Percentiles rank a stretch among this genome's conserved stretches.
Evolutionary conservation across 2,888 invertebrate species (phyloP).

Genomic region (Campaea margaritaria): DNA sequence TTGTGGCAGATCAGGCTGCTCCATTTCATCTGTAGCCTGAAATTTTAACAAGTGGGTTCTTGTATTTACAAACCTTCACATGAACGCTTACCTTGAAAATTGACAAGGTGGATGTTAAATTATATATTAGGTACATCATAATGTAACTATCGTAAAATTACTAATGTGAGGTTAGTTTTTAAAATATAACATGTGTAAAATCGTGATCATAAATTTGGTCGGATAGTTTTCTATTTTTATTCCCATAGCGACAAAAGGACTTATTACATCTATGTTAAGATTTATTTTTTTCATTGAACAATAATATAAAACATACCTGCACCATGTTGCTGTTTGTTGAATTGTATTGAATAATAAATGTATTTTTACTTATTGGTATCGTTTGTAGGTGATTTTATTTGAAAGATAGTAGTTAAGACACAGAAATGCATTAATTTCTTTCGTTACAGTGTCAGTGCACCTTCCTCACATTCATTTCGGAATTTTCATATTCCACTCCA

Average conservation of each 20-base stretch:
- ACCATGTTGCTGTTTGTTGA: constrained; percentile 65
- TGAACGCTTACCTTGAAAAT: background rate
- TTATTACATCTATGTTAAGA: background rate
- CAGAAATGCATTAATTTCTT: too few species aligned
- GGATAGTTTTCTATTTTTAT: background rate
- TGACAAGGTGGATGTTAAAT: too few species aligned
- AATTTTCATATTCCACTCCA: too few species aligned
- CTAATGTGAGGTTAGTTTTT: background rate
- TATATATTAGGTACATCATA: too few species aligned
- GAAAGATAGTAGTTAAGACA: too few species aligned
- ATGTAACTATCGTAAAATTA: too few species aligned
- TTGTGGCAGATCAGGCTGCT: constrained; percentile 91
- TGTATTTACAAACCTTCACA: background rate
- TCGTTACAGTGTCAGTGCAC: too few species aligned
- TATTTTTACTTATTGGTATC: too few species aligned
- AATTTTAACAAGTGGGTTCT: constrained; percentile 35
- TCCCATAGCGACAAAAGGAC: background rate
- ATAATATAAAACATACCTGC: constrained; percentile 63
- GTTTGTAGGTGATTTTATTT: too few species aligned
- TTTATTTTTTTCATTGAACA: constrained; percentile 6
- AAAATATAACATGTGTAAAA: background rate
- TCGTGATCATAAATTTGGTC: background rate
- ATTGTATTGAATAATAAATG: too few species aligned
- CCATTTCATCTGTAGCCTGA: constrained; percentile 79
- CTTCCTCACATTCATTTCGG: too few species aligned